Percentiles rank a stretch among this genome's conserved stretches.
Evolutionary conservation across 2,888 invertebrate species (phyloP).

Genomic region (Dasypolia templi): DNA sequence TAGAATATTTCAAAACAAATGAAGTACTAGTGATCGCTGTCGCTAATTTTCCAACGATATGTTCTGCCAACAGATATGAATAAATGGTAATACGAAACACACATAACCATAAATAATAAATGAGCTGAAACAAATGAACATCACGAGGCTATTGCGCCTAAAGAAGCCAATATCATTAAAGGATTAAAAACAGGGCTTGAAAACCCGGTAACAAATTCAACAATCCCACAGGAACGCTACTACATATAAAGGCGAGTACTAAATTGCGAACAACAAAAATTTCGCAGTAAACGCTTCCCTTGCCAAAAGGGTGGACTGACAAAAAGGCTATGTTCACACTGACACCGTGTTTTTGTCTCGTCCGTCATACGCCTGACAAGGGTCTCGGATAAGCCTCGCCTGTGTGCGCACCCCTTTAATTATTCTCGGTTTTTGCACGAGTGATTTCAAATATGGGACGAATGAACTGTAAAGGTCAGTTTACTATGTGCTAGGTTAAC

Average conservation of each 20-base stretch:
- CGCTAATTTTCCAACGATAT: not conserved
- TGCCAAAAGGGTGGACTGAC: conserved; percentile 70
- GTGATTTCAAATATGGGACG: conserved; percentile 72
- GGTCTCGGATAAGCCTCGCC: conserved; percentile 72
- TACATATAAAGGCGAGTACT: conserved; percentile 67
- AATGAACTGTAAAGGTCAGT: conserved; percentile 67
- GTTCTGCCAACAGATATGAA: not conserved
- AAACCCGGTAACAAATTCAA: conserved; percentile 56
- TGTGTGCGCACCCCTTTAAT: conserved; percentile 76
- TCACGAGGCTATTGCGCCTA: too few relatives aligned
- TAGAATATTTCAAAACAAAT: not conserved
- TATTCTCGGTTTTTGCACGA: conserved; percentile 77
- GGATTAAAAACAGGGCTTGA: conserved; percentile 23
- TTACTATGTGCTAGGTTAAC: conserved; percentile 43
- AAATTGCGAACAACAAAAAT: conserved; percentile 76
- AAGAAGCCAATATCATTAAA: conserved; percentile 19
- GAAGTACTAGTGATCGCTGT: not conserved
- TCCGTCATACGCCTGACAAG: conserved; percentile 77
- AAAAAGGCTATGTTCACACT: conserved; percentile 76
- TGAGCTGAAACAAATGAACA: not conserved
- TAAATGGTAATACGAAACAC: too few relatives aligned
- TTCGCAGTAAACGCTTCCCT: conserved; percentile 70
- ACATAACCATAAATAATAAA: not conserved
- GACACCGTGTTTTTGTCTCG: conserved; percentile 77
- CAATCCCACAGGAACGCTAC: conserved; percentile 51